Evolutionary conservation across 2,113 vertebrate genomes (phyloP).

Genomic region (Thermophis baileyi): DNA sequence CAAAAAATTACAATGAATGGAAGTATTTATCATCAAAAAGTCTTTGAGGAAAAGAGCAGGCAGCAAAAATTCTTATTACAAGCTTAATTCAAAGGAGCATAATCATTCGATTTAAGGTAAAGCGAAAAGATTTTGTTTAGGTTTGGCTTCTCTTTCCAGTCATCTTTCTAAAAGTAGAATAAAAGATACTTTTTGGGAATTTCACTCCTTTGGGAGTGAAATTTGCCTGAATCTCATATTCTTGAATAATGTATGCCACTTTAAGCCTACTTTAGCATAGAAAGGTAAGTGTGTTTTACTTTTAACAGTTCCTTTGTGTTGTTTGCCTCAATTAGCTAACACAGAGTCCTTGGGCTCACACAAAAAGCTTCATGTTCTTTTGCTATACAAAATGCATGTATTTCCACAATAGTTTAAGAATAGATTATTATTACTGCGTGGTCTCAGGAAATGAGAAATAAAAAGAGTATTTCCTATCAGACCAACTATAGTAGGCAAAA

Average conservation of each 20-base stretch:
- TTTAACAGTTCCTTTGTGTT: slow-evolving; percentile 18
- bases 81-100: slow-evolving; percentile 50
- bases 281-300: neutral
- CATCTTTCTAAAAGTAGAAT: neutral
- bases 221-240: slow-evolving; percentile 31
- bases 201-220: neutral
- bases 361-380: neutral
- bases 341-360: neutral
- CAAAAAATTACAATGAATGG: slow-evolving; percentile 71
- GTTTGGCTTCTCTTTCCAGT: neutral
- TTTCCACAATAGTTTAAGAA: neutral
- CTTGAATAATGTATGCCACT: slow-evolving; percentile 15
- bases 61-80: slow-evolving; percentile 63
- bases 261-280: neutral
- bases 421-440: neutral
- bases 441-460: neutral
- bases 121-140: slow-evolving; percentile 48
- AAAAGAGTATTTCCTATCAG: neutral
- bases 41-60: slow-evolving; percentile 71
- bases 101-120: slow-evolving; percentile 64
- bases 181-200: slow-evolving; percentile 30
- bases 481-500: neutral
- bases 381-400: neutral
- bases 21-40: slow-evolving; percentile 75
- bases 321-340: neutral